Evolutionary conservation across 2,113 vertebrate species (phyloP).

Genomic region (Aviceda subcristata): DNA sequence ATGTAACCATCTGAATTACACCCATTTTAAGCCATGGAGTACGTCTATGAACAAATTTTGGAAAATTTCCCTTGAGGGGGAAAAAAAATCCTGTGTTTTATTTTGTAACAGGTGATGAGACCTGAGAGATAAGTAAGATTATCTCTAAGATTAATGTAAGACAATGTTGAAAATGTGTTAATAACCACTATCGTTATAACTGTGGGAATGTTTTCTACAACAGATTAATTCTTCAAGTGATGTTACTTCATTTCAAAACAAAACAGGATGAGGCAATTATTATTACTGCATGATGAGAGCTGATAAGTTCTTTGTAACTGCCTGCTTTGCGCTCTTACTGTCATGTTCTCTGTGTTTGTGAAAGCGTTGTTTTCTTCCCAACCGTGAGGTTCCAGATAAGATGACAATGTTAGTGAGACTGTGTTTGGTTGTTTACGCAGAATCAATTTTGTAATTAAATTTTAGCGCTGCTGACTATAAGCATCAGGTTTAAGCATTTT

Average conservation of each 20-base stretch:
- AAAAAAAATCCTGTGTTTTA: neutral
- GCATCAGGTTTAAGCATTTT: neutral
- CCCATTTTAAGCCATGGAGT: neutral
- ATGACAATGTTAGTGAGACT: neutral
- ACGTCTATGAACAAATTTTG: neutral
- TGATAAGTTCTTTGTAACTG: neutral
- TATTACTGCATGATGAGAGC: neutral
- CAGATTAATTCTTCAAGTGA: neutral
- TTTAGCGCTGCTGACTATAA: neutral
- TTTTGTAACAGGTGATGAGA: neutral
- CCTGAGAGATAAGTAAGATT: neutral
- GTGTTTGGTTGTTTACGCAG: neutral
- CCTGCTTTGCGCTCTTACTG: neutral
- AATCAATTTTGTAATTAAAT: neutral
- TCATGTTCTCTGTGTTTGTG: neutral
- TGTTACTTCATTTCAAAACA: conserved; percentile 5
- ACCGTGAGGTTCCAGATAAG: neutral
- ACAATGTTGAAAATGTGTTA: neutral
- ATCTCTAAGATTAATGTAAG: neutral
- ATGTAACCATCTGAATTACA: neutral
- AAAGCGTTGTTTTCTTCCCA: neutral
- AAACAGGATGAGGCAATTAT: neutral
- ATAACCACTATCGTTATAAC: neutral
- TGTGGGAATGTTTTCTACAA: neutral
- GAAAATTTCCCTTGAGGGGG: neutral